A percentile compares a stretch with the other conserved stretches of the same genome.
Evolutionary conservation across 2,888 invertebrate genomes (phyloP).

Genomic region (Pelosia muscerda): DNA sequence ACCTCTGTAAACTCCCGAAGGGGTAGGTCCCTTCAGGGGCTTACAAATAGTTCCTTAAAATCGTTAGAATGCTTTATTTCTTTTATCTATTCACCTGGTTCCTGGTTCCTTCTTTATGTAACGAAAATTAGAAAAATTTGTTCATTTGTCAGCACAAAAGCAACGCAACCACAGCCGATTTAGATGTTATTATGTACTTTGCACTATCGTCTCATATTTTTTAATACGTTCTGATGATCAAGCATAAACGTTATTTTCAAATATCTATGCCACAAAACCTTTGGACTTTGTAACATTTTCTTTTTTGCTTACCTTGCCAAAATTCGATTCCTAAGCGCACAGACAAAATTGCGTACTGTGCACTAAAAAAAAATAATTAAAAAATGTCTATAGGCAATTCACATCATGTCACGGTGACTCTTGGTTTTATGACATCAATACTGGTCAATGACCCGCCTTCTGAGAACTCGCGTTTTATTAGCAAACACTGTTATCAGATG

Average conservation of each 20-base stretch:
- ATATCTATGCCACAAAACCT: slow-evolving; percentile 3
- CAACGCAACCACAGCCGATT: not conserved
- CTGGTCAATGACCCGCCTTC: slow-evolving; percentile 66
- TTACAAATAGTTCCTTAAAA: too few relatives aligned
- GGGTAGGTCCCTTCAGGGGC: too few relatives aligned
- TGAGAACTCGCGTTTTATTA: slow-evolving; percentile 60
- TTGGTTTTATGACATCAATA: slow-evolving; percentile 65
- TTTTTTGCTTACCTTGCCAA: not conserved
- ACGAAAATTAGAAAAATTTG: not conserved
- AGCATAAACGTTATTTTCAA: not conserved
- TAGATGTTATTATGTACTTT: not conserved
- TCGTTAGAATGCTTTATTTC: too few relatives aligned
- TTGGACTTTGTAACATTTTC: not conserved
- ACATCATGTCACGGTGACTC: slow-evolving; percentile 66
- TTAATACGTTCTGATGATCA: not conserved
- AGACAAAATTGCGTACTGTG: not conserved
- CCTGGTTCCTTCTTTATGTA: too few relatives aligned
- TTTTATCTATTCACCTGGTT: too few relatives aligned
- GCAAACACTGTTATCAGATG: slow-evolving; percentile 58
- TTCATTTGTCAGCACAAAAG: not conserved
- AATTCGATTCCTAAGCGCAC: not conserved
- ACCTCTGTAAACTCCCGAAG: not conserved
- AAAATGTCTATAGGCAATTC: slow-evolving; percentile 6
- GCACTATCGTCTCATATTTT: not conserved
- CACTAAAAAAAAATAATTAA: not conserved